Percentiles rank a stretch among this genome's conserved stretches.
These are phyloP conservation scores for Hozukius guyotensis DNA, from an alignment of 2,797 vertebrate genomes.

Conservation along the genomic window DNA sequence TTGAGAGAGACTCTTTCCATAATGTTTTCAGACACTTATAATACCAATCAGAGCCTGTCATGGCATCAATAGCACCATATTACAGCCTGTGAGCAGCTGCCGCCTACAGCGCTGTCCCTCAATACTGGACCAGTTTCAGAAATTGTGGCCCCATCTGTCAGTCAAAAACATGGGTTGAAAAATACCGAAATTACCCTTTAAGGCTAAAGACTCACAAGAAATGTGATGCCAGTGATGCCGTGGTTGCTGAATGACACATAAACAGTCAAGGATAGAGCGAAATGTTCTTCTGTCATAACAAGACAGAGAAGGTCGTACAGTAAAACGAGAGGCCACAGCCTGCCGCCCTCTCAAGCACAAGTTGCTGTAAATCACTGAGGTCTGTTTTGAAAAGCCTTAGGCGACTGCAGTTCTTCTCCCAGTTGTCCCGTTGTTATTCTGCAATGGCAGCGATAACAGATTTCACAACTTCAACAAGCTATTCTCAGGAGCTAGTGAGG, in stretches of 20 bases:
- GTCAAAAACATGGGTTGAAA: too few species aligned
- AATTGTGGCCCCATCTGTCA: too few species aligned
- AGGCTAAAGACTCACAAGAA: background rate
- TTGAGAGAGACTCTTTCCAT: too few species aligned
- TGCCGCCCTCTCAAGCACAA: background rate
- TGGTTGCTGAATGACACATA: background rate
- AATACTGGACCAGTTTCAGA: too few species aligned
- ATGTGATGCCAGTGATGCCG: background rate
- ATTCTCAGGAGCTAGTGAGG: background rate
- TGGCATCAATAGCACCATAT: too few species aligned
- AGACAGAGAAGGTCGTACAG: conserved; percentile 15
- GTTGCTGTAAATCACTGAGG: background rate
- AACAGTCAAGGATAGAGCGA: conserved; percentile 25
- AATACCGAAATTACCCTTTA: background rate
- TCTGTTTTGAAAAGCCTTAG: conserved; percentile 5
- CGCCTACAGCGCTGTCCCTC: too few species aligned
- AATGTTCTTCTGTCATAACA: background rate
- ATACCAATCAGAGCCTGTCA: fast-evolving
- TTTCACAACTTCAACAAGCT: conserved; percentile 12
- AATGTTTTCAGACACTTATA: too few species aligned
- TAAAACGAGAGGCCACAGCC: conserved; percentile 9
- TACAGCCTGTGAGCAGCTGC: too few species aligned
- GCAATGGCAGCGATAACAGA: background rate
- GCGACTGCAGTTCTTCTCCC: background rate
- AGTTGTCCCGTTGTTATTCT: background rate